Evolutionary conservation across 2,888 invertebrate species (phyloP).

Genomic region (Drosophila neonasuta): DNA sequence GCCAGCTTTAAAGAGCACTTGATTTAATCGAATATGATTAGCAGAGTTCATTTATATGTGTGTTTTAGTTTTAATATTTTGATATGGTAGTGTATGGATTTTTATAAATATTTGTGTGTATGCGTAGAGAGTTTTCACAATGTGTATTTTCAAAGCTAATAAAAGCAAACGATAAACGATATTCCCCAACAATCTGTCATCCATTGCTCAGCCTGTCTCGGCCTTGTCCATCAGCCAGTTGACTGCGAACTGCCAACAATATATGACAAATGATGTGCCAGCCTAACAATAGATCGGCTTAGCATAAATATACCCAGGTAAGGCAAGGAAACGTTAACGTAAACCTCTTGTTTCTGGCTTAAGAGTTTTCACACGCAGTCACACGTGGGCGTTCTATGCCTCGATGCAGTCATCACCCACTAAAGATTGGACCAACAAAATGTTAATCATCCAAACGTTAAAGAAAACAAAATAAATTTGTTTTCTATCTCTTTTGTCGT

Average conservation of each 20-base stretch:
- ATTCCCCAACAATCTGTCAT: slow-evolving; percentile 51
- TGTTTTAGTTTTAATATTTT: slow-evolving; percentile 24
- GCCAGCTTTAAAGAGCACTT: slow-evolving; percentile 60
- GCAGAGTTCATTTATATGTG: slow-evolving; percentile 8
- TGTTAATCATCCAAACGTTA: slow-evolving; percentile 63
- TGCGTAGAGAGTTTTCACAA: slow-evolving; percentile 43
- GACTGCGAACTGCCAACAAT: slow-evolving; percentile 28
- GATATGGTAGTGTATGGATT: slow-evolving; percentile 30
- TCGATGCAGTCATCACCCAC: slow-evolving; percentile 51
- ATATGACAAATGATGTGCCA: slow-evolving; percentile 65
- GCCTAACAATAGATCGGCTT: slow-evolving; percentile 66
- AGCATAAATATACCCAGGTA: slow-evolving; percentile 15
- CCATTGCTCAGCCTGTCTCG: slow-evolving; percentile 21
- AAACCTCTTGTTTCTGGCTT: slow-evolving; percentile 46
- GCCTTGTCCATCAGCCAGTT: slow-evolving; percentile 53
- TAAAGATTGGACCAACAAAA: slow-evolving; percentile 41
- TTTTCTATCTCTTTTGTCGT: slow-evolving; percentile 4
- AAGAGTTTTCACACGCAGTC: slow-evolving; percentile 67
- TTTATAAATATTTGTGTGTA: slow-evolving; percentile 45
- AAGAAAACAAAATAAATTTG: slow-evolving; percentile 39
- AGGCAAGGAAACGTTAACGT: slow-evolving; percentile 24
- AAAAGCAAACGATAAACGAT: slow-evolving; percentile 42
- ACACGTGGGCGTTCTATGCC: slow-evolving; percentile 54
- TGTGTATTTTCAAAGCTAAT: slow-evolving; percentile 55
- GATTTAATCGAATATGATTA: slow-evolving; percentile 1